These are phyloP conservation scores for Hystrix brachyura DNA, from an alignment of 2,113 vertebrate species.

Conservation along the genomic window DNA sequence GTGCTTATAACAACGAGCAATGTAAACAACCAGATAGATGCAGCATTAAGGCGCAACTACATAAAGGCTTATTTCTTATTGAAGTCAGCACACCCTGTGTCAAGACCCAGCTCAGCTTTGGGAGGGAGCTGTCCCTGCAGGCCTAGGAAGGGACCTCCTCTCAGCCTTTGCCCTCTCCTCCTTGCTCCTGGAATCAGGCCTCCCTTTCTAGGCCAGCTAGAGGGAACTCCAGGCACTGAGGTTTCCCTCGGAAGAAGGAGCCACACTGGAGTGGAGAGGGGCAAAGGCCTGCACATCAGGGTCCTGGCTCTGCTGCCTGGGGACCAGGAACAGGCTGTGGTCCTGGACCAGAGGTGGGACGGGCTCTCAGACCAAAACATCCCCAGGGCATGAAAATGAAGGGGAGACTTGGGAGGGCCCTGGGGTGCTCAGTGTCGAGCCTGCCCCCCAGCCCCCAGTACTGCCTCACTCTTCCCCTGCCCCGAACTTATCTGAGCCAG, in stretches of 20 bases:
- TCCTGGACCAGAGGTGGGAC: neutral
- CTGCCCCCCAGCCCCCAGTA: neutral
- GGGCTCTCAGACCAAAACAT: neutral
- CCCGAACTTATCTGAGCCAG: neutral
- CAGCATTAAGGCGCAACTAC: neutral
- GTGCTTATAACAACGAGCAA: too few species aligned
- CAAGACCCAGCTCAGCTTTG: neutral
- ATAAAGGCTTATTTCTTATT: neutral
- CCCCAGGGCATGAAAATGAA: neutral
- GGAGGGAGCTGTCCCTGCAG: neutral
- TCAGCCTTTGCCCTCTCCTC: neutral
- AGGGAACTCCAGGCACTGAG: neutral
- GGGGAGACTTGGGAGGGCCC: neutral
- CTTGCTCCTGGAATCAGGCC: neutral
- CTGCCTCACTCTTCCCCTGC: neutral
- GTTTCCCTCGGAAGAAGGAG: neutral
- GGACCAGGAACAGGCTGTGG: too few species aligned
- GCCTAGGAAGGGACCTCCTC: too few species aligned
- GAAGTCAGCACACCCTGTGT: neutral
- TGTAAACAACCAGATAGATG: neutral
- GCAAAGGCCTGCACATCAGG: too few species aligned
- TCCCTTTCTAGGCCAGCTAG: neutral
- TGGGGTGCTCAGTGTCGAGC: neutral
- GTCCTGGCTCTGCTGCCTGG: neutral
- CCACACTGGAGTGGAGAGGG: accelerated